Evolutionary conservation across 64 coral and sea anemone genomes (phyloP), one percentile per base, ranked within the genome.

Genomic region (Stichodactyla helianthus): DNA sequence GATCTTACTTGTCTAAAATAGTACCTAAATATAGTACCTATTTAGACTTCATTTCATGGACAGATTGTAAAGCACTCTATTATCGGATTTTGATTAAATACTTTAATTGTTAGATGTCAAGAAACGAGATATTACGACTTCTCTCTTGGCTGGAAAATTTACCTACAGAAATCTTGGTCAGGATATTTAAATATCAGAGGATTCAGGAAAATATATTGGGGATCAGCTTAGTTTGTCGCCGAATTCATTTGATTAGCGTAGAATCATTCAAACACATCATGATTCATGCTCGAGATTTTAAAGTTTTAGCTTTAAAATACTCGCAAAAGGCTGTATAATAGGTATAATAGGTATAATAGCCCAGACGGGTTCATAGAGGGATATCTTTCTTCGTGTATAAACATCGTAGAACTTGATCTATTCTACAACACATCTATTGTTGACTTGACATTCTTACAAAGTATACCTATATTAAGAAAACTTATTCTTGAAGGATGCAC

Each of bases 21-120:
- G n/a, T n/a, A n/a, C n/a, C n/a, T n/a, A n/a, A n/a, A n/a, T n/a
- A n/a, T n/a, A n/a, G n/a, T n/a, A n/a, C n/a, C n/a, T n/a, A 77
- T 77, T 26, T 77, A 14, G 5, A 77, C 5, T 26, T 77, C 26
- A 77, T 25, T 77, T 26, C 22, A 77, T 77, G 19, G 68, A 74
- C 68, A 74, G 68, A 74, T 74, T 74, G 68, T n/a, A 74, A 10
- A 57, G 55, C 55, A 57, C 83, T 85, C 27, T 85, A 85, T 85
- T 87, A 70, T 79, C 71, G 54, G 86, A 88, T 53, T 80, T 88
- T 88, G 86, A 79, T 88, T 88, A 88, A 88, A 71, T 88, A 81
- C 87, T 88, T 88, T 88, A 88, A 88, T 88, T 88, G 87, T 81
- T 88, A 88, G 87, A 88, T 88, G 76, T 81, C 87, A 88, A 88